Conservation (phyloP, 2,888 invertebrate species). For the Oxycera nigricornis region DNA sequence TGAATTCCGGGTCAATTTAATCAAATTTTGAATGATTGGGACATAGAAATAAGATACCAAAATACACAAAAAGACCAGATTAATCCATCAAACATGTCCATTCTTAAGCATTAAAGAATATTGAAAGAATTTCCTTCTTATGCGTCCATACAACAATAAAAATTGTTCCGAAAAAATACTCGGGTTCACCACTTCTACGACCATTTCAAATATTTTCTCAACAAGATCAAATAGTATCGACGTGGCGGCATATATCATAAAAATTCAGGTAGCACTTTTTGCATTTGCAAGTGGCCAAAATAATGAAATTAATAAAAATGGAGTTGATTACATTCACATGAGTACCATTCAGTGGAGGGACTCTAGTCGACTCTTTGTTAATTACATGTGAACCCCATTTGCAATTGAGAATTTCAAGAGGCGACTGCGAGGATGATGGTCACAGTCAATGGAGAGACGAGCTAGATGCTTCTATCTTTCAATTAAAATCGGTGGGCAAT, state of each 20-base stretch:
- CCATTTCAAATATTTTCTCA: too few species aligned
- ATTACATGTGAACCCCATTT: slow-evolving; percentile 9
- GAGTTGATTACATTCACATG: slow-evolving; percentile 38
- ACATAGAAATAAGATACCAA: too few species aligned
- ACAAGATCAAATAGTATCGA: too few species aligned
- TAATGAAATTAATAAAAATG: slow-evolving; percentile 39
- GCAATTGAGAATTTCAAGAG: background rate
- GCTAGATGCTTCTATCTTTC: slow-evolving; percentile 8
- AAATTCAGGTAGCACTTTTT: slow-evolving; percentile 34
- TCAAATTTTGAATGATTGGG: too few species aligned
- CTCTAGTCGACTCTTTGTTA: slow-evolving; percentile 7
- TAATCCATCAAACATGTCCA: too few species aligned
- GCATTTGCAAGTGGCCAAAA: slow-evolving; percentile 34
- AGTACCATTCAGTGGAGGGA: slow-evolving; percentile 20
- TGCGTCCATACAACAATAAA: too few species aligned
- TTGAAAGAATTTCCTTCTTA: too few species aligned
- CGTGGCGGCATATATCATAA: slow-evolving; percentile 7
- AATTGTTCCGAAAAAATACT: too few species aligned
- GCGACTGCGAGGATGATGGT: background rate
- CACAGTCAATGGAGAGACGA: background rate
- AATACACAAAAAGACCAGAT: too few species aligned
- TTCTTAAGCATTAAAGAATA: too few species aligned
- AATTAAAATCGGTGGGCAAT: slow-evolving; percentile 18
- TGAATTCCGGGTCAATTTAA: too few species aligned
- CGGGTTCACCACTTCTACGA: too few species aligned